Evolutionary conservation across 2,888 invertebrate species (phyloP), one percentile per base, ranked within the genome.

Genomic region (Andrena flavipes): DNA sequence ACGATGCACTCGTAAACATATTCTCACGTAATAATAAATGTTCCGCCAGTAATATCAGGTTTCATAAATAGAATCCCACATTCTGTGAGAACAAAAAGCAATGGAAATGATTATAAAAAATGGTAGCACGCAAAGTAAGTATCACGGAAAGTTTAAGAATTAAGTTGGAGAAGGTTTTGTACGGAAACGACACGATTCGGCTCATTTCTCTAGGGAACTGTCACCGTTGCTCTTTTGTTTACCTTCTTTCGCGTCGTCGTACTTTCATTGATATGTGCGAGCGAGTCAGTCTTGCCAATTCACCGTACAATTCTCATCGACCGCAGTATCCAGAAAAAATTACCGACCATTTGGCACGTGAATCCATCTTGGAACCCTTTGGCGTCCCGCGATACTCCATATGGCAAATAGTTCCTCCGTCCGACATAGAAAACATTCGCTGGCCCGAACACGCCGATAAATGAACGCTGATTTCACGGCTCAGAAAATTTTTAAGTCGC

Each of bases 381-480:
- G 26, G 1, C 16, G 51, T 64, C 71, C 29, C 69, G 29, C 69
- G 49, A 23, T 54, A 13, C 76, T 68, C 68, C 68, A 49, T 54
- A 54, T 71, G 81, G 60, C 64, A 62, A 72, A 42, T 59, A 69
- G 35, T 73, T 51, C 33, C 16, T 48, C 64, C 42, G 54, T 30
- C 59, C 74, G 65, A 20, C 65, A 56, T 54, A 64, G 51, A 35
- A 80, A 72, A 73, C 70, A 35, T 51, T 56, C 72, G 75, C 65
- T 35, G 70, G 67, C 69, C 69, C 76, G 64, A 75, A 69, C 59
- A 20, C 51, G 48, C 54, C 73, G 77, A 89, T 88, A 90, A 90
- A 90, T 91, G 90, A 91, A 87, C 74, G 87, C 67, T 88, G 87
- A 85, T 80, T 77, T 71, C 69, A 67, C 77, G 72, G 67, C 72